phyloP scores from a whole-genome alignment of 2,113 vertebrate genomes.

The Sula dactylatra region DNA sequence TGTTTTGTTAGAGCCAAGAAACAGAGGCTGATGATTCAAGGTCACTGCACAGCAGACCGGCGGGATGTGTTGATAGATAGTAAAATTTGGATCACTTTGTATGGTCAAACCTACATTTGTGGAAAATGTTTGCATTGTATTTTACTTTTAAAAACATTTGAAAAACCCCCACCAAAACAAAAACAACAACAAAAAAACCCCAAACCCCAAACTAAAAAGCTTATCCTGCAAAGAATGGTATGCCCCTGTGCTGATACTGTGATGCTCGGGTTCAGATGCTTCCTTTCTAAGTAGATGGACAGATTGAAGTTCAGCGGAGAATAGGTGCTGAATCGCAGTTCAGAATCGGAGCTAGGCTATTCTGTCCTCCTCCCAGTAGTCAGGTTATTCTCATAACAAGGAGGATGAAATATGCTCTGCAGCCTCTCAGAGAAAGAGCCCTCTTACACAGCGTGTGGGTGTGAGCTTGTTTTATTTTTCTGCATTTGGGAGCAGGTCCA shows the following conservation, averaged over 20 bases:
- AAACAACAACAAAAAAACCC: no score
- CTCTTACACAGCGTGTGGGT: accelerated
- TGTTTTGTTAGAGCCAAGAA: background rate
- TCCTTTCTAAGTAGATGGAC: no score
- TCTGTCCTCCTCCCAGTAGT: no score
- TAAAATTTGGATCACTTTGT: background rate
- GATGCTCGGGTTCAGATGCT: no score
- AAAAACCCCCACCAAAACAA: background rate
- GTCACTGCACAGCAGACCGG: background rate
- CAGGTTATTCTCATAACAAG: background rate
- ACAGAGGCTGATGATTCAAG: background rate
- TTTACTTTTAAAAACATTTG: background rate
- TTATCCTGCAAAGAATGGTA: background rate
- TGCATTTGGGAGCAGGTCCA: background rate
- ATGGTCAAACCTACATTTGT: background rate
- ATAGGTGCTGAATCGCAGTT: no score
- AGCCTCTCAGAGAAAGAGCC: background rate
- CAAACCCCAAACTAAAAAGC: background rate
- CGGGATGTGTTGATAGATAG: accelerated
- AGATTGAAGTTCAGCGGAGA: background rate
- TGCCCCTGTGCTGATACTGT: background rate
- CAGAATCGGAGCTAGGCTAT: background rate
- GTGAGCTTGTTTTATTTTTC: background rate
- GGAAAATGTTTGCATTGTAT: background rate
- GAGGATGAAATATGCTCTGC: background rate